Evolutionary conservation across 2,888 invertebrate genomes (phyloP).

Genomic region (Lycophotia porphyrea): DNA sequence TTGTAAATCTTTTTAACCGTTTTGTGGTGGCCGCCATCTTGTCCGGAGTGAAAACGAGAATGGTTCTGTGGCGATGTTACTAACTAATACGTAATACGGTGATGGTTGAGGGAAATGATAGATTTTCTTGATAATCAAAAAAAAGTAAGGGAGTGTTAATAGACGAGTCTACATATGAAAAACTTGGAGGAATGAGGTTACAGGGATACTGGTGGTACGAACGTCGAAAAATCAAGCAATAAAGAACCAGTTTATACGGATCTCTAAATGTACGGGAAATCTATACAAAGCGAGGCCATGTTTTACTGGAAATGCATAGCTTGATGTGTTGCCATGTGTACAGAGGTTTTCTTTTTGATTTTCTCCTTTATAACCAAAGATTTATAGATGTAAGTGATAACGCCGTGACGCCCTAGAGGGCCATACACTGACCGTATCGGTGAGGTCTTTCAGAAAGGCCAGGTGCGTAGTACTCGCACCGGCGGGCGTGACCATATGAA

Average conservation of each 20-base stretch:
- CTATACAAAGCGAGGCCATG: too few relatives aligned
- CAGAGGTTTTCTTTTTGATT: background rate
- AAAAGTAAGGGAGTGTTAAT: background rate
- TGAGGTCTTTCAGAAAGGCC: too few relatives aligned
- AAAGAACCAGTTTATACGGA: too few relatives aligned
- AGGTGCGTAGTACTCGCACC: too few relatives aligned
- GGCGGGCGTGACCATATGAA: too few relatives aligned
- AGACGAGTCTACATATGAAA: background rate
- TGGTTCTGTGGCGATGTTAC: slow-evolving; percentile 23
- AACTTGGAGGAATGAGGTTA: background rate
- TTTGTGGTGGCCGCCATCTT: slow-evolving; percentile 39
- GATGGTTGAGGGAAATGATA: background rate
- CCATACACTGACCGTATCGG: too few relatives aligned
- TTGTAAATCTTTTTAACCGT: slow-evolving; percentile 63
- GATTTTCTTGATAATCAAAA: background rate
- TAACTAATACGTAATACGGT: background rate
- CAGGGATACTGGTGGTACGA: background rate
- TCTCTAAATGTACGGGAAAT: too few relatives aligned
- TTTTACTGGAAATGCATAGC: too few relatives aligned
- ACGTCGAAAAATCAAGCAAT: too few relatives aligned
- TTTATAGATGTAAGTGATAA: too few relatives aligned
- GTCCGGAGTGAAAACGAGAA: slow-evolving; percentile 3
- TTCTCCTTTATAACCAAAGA: background rate
- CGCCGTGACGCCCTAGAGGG: too few relatives aligned
- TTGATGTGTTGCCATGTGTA: too few relatives aligned